A percentile compares a stretch with the other conserved stretches of the same genome.
phyloP scores from a whole-genome alignment of 2,797 vertebrate genomes.

The Peromyscus eremicus region DNA sequence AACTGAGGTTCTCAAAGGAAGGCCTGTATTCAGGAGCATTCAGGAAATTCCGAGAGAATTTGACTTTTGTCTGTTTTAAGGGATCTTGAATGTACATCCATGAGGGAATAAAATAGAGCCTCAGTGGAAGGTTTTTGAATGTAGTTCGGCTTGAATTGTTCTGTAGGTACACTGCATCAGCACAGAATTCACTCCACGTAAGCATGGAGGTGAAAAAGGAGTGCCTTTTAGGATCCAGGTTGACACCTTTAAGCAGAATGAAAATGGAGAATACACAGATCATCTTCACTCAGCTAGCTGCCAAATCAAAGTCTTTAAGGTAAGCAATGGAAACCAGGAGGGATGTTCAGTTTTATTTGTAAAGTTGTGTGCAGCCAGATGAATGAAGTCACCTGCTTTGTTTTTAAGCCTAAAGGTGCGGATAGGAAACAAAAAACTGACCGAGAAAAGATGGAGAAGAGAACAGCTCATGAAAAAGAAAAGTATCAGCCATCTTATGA shows the following conservation, averaged over 20 bases:
- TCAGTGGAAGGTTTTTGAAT: not conserved
- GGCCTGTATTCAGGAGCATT: not conserved
- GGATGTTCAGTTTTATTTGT: not conserved
- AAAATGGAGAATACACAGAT: slow-evolving; percentile 93
- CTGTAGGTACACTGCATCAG: slow-evolving; percentile 92
- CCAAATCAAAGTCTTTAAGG: slow-evolving; percentile 99
- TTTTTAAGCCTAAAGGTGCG: slow-evolving; percentile 92
- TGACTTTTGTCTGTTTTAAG: not conserved
- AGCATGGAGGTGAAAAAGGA: slow-evolving; percentile 92
- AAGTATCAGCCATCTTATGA: slow-evolving; percentile 93
- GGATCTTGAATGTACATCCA: not conserved
- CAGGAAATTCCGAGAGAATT: not conserved
- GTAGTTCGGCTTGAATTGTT: not conserved
- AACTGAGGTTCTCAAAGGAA: not conserved
- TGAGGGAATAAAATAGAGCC: not conserved
- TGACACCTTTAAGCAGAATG: slow-evolving; percentile 91
- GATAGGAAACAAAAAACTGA: slow-evolving; percentile 93
- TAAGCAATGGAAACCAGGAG: slow-evolving; percentile 79
- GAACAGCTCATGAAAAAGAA: slow-evolving; percentile 92
- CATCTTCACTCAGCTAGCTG: slow-evolving; percentile 99
- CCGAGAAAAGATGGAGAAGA: slow-evolving; percentile 93
- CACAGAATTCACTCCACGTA: slow-evolving; percentile 92
- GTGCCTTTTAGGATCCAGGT: slow-evolving; percentile 92
- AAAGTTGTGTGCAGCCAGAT: slow-evolving; percentile 18
- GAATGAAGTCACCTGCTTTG: slow-evolving; percentile 69